These are phyloP conservation scores for Oenanthe oenanthe DNA, from an alignment of 2,113 vertebrate genomes.

Conservation along the genomic window DNA sequence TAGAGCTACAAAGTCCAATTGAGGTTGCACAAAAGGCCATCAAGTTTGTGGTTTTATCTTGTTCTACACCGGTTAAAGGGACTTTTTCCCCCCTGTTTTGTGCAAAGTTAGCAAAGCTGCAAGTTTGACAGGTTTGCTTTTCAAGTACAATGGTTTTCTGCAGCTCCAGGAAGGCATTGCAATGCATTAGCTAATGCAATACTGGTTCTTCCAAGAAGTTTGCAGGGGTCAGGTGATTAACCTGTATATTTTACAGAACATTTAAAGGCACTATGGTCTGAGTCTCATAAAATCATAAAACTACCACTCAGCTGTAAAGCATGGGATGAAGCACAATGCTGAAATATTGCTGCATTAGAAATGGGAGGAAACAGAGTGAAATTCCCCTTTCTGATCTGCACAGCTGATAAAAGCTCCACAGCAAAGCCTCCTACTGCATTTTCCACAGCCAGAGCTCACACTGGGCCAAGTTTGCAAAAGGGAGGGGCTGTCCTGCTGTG, in stretches of 20 bases:
- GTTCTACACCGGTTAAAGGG: slow-evolving; percentile 64
- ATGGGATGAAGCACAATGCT: slow-evolving; percentile 47
- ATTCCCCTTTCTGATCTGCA: not conserved
- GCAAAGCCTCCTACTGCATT: not conserved
- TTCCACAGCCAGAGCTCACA: not conserved
- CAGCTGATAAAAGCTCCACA: not conserved
- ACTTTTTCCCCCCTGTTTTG: slow-evolving; percentile 37
- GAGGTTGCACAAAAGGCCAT: slow-evolving; percentile 54
- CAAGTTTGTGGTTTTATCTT: slow-evolving; percentile 75
- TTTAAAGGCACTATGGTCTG: slow-evolving; percentile 68
- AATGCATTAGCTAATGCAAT: slow-evolving; percentile 79
- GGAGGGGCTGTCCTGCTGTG: slow-evolving; percentile 2
- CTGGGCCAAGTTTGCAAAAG: not conserved
- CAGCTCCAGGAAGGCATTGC: slow-evolving; percentile 52
- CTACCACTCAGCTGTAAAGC: slow-evolving; percentile 38
- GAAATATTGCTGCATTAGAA: slow-evolving; percentile 60
- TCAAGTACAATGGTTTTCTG: slow-evolving; percentile 42
- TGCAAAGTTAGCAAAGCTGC: slow-evolving; percentile 72
- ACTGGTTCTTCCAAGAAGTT: slow-evolving; percentile 70
- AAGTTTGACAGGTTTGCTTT: slow-evolving; percentile 70
- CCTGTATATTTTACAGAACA: slow-evolving; percentile 59
- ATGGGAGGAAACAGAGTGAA: not conserved
- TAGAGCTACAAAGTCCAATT: slow-evolving; percentile 62
- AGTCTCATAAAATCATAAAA: slow-evolving; percentile 59
- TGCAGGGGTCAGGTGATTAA: slow-evolving; percentile 69